phyloP scores from a whole-genome alignment of 2,797 vertebrate species.

The Pelodytes ibericus region DNA sequence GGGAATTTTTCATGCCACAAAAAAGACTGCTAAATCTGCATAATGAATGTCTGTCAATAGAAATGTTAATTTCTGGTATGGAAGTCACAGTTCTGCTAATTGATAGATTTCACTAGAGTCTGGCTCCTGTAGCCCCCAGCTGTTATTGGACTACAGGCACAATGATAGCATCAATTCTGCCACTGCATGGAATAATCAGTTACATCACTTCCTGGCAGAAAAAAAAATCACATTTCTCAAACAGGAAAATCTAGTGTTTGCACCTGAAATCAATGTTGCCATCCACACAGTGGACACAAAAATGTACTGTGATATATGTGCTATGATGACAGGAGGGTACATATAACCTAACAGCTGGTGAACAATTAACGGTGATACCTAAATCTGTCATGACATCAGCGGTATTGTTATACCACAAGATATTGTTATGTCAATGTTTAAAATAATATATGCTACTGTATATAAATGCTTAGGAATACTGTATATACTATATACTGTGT shows the following conservation, averaged over 20 bases:
- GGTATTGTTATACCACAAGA: no score
- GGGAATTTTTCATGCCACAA: no score
- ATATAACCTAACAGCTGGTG: no score
- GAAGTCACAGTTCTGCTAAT: not conserved
- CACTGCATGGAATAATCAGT: not conserved
- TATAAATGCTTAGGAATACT: no score
- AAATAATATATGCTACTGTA: no score
- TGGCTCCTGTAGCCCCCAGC: not conserved
- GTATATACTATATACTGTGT: no score
- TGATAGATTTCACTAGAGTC: not conserved
- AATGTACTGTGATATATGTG: no score
- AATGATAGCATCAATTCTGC: not conserved
- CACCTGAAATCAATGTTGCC: not conserved
- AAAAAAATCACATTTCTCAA: not conserved
- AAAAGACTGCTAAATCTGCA: not conserved
- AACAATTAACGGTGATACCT: no score
- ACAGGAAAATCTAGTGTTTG: not conserved
- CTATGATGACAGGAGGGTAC: no score
- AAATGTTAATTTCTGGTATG: not conserved
- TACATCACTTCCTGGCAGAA: not conserved
- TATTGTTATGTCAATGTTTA: no score
- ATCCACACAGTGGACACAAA: no score
- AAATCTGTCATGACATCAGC: no score
- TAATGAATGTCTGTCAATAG: not conserved
- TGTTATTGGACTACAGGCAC: not conserved